A percentile compares a stretch with the other conserved stretches of the same genome.
These are phyloP conservation scores for Lepeophtheirus nordmannii DNA, from an alignment of 2,888 invertebrate species.

Conservation along the genomic window DNA sequence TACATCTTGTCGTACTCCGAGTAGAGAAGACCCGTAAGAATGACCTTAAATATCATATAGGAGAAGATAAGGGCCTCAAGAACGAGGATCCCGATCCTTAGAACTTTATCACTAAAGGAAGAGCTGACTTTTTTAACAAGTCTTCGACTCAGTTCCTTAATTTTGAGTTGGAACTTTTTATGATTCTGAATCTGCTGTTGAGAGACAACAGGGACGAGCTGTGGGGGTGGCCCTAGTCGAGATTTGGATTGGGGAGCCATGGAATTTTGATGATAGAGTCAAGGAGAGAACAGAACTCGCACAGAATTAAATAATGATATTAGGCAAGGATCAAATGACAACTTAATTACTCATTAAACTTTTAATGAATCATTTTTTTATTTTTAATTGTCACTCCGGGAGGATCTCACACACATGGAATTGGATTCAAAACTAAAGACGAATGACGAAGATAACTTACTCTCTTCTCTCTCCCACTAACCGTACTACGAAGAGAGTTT, in stretches of 20 bases:
- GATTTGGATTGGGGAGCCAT: neutral
- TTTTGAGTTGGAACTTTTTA: constrained; percentile 1
- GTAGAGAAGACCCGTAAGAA: neutral
- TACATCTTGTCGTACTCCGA: neutral
- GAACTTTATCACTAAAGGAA: neutral
- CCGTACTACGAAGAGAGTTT: no score
- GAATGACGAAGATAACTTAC: no score
- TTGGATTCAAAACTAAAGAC: no score
- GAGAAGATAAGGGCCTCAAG: neutral
- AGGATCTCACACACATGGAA: no score
- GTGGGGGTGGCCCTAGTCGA: neutral
- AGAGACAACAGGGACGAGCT: constrained; percentile 1
- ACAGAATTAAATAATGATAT: no score
- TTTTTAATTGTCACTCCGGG: no score
- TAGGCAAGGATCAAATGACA: no score
- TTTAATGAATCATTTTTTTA: no score
- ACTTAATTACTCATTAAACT: no score
- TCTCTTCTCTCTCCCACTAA: no score
- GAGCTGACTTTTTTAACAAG: neutral
- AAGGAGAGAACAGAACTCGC: no score
- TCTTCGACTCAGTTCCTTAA: neutral
- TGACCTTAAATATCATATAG: constrained; percentile 8
- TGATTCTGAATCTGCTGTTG: constrained; percentile 6
- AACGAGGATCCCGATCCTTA: neutral
- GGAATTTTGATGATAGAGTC: no score